Evolutionary conservation across 2,113 vertebrate genomes (phyloP), one percentile per base, ranked within the genome.

Genomic region (Argyrosomus japonicus): DNA sequence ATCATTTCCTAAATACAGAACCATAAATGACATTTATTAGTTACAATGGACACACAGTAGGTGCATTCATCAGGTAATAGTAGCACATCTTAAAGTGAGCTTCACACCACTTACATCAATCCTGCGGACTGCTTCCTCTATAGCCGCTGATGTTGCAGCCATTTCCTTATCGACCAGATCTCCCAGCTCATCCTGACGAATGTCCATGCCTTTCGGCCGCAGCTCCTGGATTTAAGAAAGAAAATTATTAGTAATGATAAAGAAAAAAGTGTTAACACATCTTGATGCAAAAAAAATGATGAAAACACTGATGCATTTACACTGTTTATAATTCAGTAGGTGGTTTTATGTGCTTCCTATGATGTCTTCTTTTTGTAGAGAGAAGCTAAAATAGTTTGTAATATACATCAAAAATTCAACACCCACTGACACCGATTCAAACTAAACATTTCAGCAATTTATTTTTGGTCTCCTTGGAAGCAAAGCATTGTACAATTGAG

Each of bases 121-220:
- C 87, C 97, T 95, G 79, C 95, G 96, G 21, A 99, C 98, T 0
- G 98, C 98, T 3, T 97, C 97, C 82, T 99, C 98, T 0, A 99
- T 98, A 3, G 98, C 98, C 0, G 96, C 95, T 0, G 97, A 97
- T 0, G 98, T 99, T 67, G 97, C 95, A 0, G 97, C 96, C 98
- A 99, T 99, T 94, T 99, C 98, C 90, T 98, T 99, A 86, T 99
- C 98, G 1, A 99, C 98, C 95, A 99, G 77, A 85, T 99, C 97
- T 1, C 98, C 98, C 0, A 99, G 93, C 88, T 99, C 98, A 6
- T 98, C 98, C 85, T 97, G 97, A 81, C 93, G 96, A 27, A 99
- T 91, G 3, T 99, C 98, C 63, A 97, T 92, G 80, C 97, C 96
- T 92, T 97, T 97, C 2, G 98, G 98, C 60, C 96, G 95, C 81